Percentiles rank a stretch among this genome's conserved stretches.
Conservation (phyloP, 1,140 invertebrate species). For the Lethrus apterus region DNA sequence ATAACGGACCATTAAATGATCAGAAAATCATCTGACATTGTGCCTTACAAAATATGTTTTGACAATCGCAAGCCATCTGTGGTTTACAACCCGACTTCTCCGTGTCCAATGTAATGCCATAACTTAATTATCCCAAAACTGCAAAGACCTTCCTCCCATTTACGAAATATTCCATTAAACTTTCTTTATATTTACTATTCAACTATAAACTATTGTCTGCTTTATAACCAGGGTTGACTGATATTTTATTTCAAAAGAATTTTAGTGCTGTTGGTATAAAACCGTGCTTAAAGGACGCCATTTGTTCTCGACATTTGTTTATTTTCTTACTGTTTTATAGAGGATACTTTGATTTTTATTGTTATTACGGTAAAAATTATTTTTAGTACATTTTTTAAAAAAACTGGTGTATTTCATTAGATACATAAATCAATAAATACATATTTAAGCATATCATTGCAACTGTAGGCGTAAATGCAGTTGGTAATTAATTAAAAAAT, state of each 20-base stretch:
- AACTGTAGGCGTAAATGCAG: too few species aligned
- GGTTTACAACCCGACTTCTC: conserved; percentile 7
- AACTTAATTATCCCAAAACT: conserved; percentile 8
- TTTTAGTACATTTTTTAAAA: too few species aligned
- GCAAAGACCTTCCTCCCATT: not conserved
- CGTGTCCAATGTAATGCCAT: conserved; percentile 4
- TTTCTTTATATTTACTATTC: conserved; percentile 8
- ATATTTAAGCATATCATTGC: too few species aligned
- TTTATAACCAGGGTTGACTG: conserved; percentile 13
- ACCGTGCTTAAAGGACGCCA: conserved; percentile 1
- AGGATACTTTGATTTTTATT: conserved; percentile 8
- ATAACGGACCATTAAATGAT: not conserved
- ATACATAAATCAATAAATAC: too few species aligned
- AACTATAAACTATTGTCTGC: conserved; percentile 10
- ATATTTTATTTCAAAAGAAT: not conserved
- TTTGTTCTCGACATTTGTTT: conserved; percentile 7
- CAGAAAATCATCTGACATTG: conserved; percentile 7
- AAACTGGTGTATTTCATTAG: too few species aligned
- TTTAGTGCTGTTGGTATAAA: not conserved
- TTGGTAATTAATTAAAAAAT: too few species aligned
- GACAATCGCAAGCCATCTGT: conserved; percentile 7
- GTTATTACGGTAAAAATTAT: conserved; percentile 7
- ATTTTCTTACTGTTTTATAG: conserved; percentile 2
- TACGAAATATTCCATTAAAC: conserved; percentile 2
- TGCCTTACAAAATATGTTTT: not conserved